Evolutionary conservation across 1,140 invertebrate species (phyloP), one percentile per base, ranked within the genome.

Genomic region (Pachypsylla venusta): DNA sequence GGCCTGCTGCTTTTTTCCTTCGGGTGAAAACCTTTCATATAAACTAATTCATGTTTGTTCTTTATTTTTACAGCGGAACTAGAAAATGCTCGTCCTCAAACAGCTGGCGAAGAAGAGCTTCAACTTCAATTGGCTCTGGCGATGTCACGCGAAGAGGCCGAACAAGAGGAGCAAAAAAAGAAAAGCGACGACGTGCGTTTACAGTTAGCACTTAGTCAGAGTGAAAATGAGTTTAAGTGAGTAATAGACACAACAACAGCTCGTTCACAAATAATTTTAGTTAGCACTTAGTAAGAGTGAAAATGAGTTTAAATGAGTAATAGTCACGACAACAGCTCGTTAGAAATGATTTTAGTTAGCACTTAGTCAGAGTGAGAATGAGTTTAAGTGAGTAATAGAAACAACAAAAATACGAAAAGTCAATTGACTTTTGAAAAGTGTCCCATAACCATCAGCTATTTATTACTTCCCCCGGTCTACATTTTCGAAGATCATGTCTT

Each of bases 111-210:
- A 73, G 96, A 99, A 76, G 95, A 99, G 72, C 76, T 99, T 61
- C 96, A 99, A 72, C 74, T 99, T 60, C 93, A 99, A 75, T 78
- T 99, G 66, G 96, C 96, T 25, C 76, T 99, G 68, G 96, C 95
- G 48, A 96, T 99, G 89, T 96, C 91, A 56, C 84, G 94, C 61
- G 96, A 99, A 73, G 96, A 99, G 76, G 93, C 94, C 25, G 95
- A 99, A 68, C 86, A 95, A 70, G 93, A 98, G 68, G 89, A 97
- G 73, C 83, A 93, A 65, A 83, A 92, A 70, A 78, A 90, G 54
- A 81, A 90, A 61, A 90, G 87, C 65, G 93, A 98, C 71, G 93
- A 95, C 71, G 86, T 98, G 53, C 79, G 93, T 64, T 77, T 98
- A 61, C 90, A 96, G 73, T 78, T 98, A 70, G 94, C 92, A 1